Percentiles rank a stretch among this genome's conserved stretches.
phyloP scores from a whole-genome alignment of 1,140 invertebrate species.

The Ceratoteleas bidentatus region DNA sequence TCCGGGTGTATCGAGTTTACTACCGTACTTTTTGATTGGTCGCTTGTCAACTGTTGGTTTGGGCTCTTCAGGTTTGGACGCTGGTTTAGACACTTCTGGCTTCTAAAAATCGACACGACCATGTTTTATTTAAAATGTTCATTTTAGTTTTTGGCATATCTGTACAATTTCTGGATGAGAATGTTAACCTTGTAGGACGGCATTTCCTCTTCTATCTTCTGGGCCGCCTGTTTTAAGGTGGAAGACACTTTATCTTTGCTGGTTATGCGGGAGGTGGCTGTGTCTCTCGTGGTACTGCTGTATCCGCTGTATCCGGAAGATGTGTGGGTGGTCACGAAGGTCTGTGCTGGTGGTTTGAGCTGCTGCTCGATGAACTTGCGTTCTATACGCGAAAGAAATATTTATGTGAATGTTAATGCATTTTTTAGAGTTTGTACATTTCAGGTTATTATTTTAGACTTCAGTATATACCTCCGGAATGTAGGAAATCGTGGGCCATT shows the following conservation, averaged over 20 bases:
- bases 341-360: slow-evolving; percentile 88
- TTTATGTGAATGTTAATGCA: background rate
- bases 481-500: slow-evolving; percentile 91
- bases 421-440: background rate
- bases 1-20: slow-evolving; percentile 86
- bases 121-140: no score
- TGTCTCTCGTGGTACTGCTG: slow-evolving; percentile 61
- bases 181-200: slow-evolving; percentile 35
- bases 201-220: slow-evolving; percentile 44
- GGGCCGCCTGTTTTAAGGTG: slow-evolving; percentile 27
- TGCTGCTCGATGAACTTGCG: slow-evolving; percentile 91
- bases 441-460: background rate
- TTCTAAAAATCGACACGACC: no score
- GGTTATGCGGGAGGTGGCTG: slow-evolving; percentile 53
- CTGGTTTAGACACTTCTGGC: slow-evolving; percentile 19
- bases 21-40: slow-evolving; percentile 89
- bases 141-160: no score
- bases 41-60: slow-evolving; percentile 78
- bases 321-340: slow-evolving; percentile 81
- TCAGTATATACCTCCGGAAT: slow-evolving; percentile 87
- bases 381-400: slow-evolving; percentile 82
- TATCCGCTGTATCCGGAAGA: slow-evolving; percentile 72
- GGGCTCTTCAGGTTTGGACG: slow-evolving; percentile 46
- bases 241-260: slow-evolving; percentile 37
- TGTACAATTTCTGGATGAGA: background rate